Evolutionary conservation across 2,888 invertebrate genomes (phyloP), one percentile per base, ranked within the genome.

Genomic region (Leucophenga maculata): DNA sequence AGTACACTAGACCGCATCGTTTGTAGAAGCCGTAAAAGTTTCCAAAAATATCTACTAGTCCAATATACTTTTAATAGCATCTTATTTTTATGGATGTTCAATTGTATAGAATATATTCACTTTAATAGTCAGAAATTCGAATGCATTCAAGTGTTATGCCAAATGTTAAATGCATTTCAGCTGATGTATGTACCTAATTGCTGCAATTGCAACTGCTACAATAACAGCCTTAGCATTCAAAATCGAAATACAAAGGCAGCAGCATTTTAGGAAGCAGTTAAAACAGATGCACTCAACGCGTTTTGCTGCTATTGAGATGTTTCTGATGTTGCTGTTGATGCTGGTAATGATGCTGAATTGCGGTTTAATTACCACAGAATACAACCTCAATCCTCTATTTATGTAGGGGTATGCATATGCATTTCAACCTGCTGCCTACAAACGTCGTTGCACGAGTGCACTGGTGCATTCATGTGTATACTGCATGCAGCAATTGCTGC

Each of bases 301-400:
- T 26, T 46, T 71, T 65, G 68, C 44, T 59, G 54, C 67, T 65
- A 50, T 55, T 67, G 69, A 69, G 68, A 67, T 52, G 64, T 69
- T 65, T 65, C 55, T 65, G 18, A 9, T 73, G 73, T 70, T 74
- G 74, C 65, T 73, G 83, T 78, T 80, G 81, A 70, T 83, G 81
- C 72, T 78, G 78, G 73, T 84, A 83, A 78, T 82, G 81, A 74
- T 72, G 78, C 71, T 75, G 79, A 80, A 82, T 76, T 78, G 82
- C 75, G 74, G 82, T 78, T 81, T 81, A 81, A 81, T 81, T 81
- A 81, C 83, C 84, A 77, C 83, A 78, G 73, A 79, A 14, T 22
- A 72, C 73, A 74, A 70, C 77, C 78, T 20, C 6, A 13, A 6
- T 9, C 22, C 26, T 26, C 4, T 3, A 26, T 26, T 4, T 26